Base-by-base conservation (phyloP, 2,797 vertebrate species). In the Phoebastria nigripes region DNA sequence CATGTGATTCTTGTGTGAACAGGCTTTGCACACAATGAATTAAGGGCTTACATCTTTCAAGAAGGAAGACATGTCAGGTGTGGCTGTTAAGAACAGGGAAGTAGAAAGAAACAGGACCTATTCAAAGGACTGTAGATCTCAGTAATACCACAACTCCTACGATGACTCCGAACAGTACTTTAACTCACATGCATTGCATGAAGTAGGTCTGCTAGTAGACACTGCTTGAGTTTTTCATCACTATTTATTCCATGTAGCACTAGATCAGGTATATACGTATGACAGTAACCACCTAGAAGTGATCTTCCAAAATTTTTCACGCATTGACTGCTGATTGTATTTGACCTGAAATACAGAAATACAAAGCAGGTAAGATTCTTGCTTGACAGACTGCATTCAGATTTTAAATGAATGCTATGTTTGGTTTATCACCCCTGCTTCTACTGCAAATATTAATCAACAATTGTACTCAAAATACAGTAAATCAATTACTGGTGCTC, bases 221-320 rank as follows among this genome's bases (percentile, higher is more conserved):
- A 98, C 76, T 98, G 98, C 79, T 97, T 98, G 65, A 99, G 98
- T 82, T 98, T 98, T 89, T 98, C 98, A 20, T 98, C 98, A 1
- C 97, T 98, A 94, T 96, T 92, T 92, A 98, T 98, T 80, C 99
- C 99, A 33, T 99, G 99, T 61, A 99, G 97, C 89, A 98, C 99
- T 70, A 99, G 97, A 80, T 99, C 98, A 29, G 99, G 98, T 97
- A 99, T 97, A 66, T 99, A 99, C 0, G 98, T 98, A 47, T 98
- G 97, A 92, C 98, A 99, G 94, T 98, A 99, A 59, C 98, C 98
- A 21, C 98, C 99, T 46, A 99, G 97, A 73, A 99, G 98, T 0
- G 98, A 99, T 76, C 98, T 98, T 90, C 98, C 99, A 28, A 99
- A 99, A 89, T 99, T 98, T 90, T 98, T 98, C 74, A 98, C 84